Conservation (phyloP, 2,888 invertebrate species). For the Drosophila sordidapex region DNA sequence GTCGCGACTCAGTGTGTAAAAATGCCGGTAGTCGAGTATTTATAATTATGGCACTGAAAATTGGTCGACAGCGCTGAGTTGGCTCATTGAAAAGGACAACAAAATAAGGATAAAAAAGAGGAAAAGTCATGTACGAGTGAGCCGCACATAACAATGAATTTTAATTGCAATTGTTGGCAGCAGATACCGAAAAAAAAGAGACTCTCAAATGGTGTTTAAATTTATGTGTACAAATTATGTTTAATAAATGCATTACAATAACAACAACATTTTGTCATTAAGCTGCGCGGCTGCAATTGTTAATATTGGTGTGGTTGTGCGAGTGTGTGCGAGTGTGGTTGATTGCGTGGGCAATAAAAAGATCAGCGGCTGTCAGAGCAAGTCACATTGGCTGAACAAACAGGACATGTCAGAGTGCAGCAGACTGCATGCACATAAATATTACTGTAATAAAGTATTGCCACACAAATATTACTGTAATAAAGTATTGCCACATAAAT, state of each 20-base stretch:
- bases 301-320: constrained; percentile 10
- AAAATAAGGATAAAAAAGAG: not conserved
- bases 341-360: constrained; percentile 69
- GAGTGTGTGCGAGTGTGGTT: constrained; percentile 17
- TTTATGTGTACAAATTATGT: constrained; percentile 73
- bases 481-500: constrained; percentile 64
- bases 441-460: constrained; percentile 60
- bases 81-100: constrained; percentile 12
- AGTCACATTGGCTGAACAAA: constrained; percentile 26
- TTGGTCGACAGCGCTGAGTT: constrained; percentile 35
- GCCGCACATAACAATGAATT: constrained; percentile 77
- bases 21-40: constrained; percentile 42
- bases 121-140: constrained; percentile 69
- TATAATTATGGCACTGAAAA: constrained; percentile 75
- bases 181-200: constrained; percentile 23
- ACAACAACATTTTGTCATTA: constrained; percentile 33
- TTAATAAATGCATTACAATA: constrained; percentile 80
- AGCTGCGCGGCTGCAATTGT: constrained; percentile 46
- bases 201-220: constrained; percentile 55
- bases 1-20: constrained; percentile 15
- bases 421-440: constrained; percentile 50
- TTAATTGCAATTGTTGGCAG: constrained; percentile 65
- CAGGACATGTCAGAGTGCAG: constrained; percentile 33
- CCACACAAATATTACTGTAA: constrained; percentile 59
- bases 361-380: constrained; percentile 63